A percentile compares a stretch with the other conserved stretches of the same genome.
phyloP scores from a whole-genome alignment of 1,140 invertebrate species.

The Amphibalanus amphitrite region DNA sequence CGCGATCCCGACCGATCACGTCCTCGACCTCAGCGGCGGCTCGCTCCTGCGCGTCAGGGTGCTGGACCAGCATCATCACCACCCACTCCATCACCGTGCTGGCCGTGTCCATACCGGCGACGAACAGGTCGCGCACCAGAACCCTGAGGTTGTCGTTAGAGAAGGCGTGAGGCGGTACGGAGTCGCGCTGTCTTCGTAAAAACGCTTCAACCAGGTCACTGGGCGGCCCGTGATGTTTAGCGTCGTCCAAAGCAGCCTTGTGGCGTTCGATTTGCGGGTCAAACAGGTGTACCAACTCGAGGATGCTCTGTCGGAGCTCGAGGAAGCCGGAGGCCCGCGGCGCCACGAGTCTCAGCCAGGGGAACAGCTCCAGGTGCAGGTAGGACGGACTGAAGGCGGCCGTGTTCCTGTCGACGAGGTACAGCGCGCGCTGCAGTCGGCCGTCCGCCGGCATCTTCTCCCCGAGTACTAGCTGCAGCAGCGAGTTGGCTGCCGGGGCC shows the following conservation, averaged over 20 bases:
- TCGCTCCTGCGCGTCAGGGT: slow-evolving; percentile 59
- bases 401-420: not conserved
- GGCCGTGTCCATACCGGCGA: slow-evolving; percentile 28
- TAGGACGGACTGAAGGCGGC: not conserved
- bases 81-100: slow-evolving; percentile 12
- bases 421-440: not conserved
- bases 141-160: not conserved
- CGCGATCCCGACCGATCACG: slow-evolving; percentile 54
- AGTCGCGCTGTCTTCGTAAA: not conserved
- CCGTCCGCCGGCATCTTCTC: not conserved
- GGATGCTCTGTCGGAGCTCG: not conserved
- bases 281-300: not conserved
- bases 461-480: not conserved
- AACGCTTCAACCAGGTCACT: not conserved
- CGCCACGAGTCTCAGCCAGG: not conserved
- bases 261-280: not conserved
- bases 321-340: not conserved
- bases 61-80: slow-evolving; percentile 40
- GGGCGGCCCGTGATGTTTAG: not conserved
- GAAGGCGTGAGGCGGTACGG: not conserved
- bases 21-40: slow-evolving; percentile 75
- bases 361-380: not conserved
- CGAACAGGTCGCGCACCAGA: slow-evolving; percentile 31
- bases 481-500: not conserved
- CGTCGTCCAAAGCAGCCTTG: not conserved